phyloP scores from a whole-genome alignment of 1,140 invertebrate species.

The Drosophila varians region DNA sequence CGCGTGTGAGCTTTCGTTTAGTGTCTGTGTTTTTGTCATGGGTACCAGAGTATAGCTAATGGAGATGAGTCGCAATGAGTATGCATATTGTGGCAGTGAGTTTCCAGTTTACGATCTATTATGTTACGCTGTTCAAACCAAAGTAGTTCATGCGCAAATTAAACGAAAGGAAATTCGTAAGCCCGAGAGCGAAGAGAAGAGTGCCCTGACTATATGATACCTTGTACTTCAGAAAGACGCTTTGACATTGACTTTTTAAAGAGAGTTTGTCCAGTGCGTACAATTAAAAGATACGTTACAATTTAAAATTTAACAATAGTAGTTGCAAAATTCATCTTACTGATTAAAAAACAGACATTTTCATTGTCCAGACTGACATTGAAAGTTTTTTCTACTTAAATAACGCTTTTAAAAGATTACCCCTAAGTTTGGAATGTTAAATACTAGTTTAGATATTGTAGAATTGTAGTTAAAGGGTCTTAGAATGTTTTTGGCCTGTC shows the following conservation, averaged over 20 bases:
- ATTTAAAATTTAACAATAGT: neutral
- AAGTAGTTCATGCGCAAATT: slow-evolving; percentile 31
- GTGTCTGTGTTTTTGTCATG: slow-evolving; percentile 1
- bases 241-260: neutral
- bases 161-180: slow-evolving; percentile 13
- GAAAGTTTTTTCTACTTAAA: neutral
- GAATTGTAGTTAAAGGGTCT: too few relatives aligned
- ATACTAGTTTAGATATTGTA: too few relatives aligned
- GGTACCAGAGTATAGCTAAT: neutral
- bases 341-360: too few relatives aligned
- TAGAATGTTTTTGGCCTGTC: neutral
- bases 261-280: too few relatives aligned
- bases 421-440: too few relatives aligned
- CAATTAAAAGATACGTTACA: too few relatives aligned
- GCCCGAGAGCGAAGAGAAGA: neutral
- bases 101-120: slow-evolving; percentile 9
- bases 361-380: neutral
- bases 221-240: neutral
- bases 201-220: neutral
- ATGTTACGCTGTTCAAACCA: slow-evolving; percentile 15
- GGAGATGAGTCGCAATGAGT: neutral
- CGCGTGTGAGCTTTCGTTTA: neutral
- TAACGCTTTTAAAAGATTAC: too few relatives aligned
- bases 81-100: neutral
- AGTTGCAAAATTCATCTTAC: neutral